A percentile compares a stretch with the other conserved stretches of the same genome.
Conservation (phyloP, 23 tunicate species). For the Clavelina lepadiformis region DNA sequence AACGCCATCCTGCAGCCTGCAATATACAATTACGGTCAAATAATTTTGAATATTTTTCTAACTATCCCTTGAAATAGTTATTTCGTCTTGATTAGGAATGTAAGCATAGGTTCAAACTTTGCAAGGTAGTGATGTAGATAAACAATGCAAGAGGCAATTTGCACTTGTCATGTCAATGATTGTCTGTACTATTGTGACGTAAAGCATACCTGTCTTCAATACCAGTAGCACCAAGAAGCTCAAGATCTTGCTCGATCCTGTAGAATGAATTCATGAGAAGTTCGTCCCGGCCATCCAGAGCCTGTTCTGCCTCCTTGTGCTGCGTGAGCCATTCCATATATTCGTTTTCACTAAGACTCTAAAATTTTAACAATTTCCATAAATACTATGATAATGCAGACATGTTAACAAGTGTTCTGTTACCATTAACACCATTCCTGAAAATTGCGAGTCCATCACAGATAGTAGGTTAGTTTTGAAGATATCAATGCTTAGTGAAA, state of each 20-base stretch:
- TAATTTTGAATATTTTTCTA: not conserved
- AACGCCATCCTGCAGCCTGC: constrained; percentile 92
- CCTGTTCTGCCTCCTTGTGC: constrained; percentile 58
- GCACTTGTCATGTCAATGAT: not conserved
- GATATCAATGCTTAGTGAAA: too few relatives aligned
- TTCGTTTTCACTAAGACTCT: constrained; percentile 63
- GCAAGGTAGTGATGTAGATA: too few relatives aligned
- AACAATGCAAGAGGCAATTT: not conserved
- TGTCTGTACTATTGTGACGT: not conserved
- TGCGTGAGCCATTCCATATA: constrained; percentile 36
- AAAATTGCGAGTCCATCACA: not conserved
- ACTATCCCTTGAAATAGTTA: not conserved
- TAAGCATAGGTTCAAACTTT: too few relatives aligned
- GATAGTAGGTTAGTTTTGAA: too few relatives aligned
- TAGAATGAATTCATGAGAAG: constrained; percentile 42
- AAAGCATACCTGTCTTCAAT: constrained; percentile 87
- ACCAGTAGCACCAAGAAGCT: constrained; percentile 94
- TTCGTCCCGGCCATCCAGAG: constrained; percentile 71
- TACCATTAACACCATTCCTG: too few relatives aligned
- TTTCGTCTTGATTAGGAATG: too few relatives aligned
- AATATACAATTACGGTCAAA: not conserved
- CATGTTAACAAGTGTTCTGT: too few relatives aligned
- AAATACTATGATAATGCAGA: not conserved
- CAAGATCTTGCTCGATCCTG: constrained; percentile 67
- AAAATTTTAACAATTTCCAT: not conserved